Evolutionary conservation across 2,888 invertebrate species (phyloP), one percentile per base, ranked within the genome.

Genomic region (Macrophya annulata): DNA sequence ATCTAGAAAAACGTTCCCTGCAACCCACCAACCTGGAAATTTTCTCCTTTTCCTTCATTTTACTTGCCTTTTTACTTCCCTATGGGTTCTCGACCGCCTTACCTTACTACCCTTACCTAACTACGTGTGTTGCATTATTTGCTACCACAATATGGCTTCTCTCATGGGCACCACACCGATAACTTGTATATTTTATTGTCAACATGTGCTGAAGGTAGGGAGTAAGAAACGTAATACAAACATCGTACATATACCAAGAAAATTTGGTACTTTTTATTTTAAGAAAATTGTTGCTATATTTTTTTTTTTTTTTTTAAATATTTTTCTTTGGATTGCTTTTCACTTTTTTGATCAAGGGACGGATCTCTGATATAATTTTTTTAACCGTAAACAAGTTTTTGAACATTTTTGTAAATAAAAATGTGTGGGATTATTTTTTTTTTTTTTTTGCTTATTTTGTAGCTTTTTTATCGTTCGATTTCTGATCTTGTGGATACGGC

Each of bases 131-230:
- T 71, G 83, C 65, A 68, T 83, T 83, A 83, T 83, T 83, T 83
- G 68, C 37, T 10, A 83, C 65, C 81, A 65, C 81, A 65, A 65
- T 81, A 81, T 81, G 37, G 48, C 68, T 48, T 45, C 68, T 31
- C 21, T 62, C 43, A 10, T 15, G 62, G 21, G 43, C 25, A 81
- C 59, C 65, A 45, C 31, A 9, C 12, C 81, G 77, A 77, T 77
- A 77, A 77, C 77, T 77, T 77, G 77, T 77, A 77, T 81, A 81
- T 81, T 81, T 81, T 81, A 77, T 81, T 81, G 59, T 62, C 81
- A 12, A 81, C 62, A 40, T 55, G 59, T 62, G 81, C 51, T 9
- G 37, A 25, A 25, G 43, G 15, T 62, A 79, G 40, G 48, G 55
- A n/a, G 31, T 40, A 77, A 31, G 51, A n/a, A 77, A 55, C 10